Evolutionary conservation across 2,797 vertebrate species (phyloP).

Genomic region (Sphenopsis melanotis): DNA sequence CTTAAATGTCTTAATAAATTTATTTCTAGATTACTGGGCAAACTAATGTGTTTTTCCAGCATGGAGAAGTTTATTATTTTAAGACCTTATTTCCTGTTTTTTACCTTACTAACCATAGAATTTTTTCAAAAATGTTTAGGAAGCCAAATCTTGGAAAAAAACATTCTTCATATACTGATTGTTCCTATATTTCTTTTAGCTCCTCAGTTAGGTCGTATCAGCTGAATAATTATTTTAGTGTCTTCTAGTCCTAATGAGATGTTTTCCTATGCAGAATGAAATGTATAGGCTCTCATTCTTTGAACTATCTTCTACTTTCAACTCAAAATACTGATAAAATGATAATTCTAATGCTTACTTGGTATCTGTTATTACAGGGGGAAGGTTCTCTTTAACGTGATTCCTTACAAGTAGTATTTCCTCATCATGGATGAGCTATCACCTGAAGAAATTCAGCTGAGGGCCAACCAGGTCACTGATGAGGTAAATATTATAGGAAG

Average conservation of each 20-base stretch:
- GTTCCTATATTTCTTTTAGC: neutral
- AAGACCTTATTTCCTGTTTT: neutral
- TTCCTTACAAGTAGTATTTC: neutral
- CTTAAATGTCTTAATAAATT: neutral
- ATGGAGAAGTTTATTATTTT: neutral
- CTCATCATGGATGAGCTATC: conserved; percentile 87
- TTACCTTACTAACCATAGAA: neutral
- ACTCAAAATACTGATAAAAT: neutral
- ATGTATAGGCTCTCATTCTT: neutral
- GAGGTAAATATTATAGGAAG: conserved; percentile 80
- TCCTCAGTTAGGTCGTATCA: neutral
- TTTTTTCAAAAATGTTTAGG: neutral
- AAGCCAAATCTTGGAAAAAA: neutral
- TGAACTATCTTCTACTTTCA: neutral
- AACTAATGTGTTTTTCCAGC: neutral
- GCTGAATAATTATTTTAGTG: neutral
- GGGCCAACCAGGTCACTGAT: conserved; percentile 92
- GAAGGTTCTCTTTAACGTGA: neutral
- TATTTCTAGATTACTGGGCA: neutral
- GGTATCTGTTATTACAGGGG: neutral
- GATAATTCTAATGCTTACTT: neutral
- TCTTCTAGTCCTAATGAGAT: neutral
- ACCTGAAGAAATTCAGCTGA: conserved; percentile 85
- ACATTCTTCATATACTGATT: neutral
- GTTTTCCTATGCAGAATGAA: neutral